These are phyloP conservation scores for Campylomormyrus numenius DNA, from an alignment of 2,113 vertebrate genomes.

Conservation along the genomic window DNA sequence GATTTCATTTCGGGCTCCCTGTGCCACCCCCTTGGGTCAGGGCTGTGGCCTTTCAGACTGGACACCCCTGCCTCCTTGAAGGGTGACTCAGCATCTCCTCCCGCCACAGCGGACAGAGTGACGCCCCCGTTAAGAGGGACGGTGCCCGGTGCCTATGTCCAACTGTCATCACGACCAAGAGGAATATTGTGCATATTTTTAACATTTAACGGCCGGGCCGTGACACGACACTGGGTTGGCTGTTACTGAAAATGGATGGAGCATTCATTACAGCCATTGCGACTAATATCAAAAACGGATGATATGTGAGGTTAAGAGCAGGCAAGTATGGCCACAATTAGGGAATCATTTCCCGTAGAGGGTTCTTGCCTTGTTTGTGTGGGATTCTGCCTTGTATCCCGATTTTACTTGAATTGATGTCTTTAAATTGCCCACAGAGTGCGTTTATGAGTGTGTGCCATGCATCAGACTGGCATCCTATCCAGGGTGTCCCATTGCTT, in stretches of 20 bases:
- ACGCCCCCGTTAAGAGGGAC: background rate
- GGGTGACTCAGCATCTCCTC: constrained; percentile 1
- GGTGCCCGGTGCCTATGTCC: background rate
- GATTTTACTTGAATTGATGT: background rate
- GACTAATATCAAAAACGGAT: background rate
- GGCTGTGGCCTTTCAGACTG: background rate
- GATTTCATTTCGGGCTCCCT: background rate
- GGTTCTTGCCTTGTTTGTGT: background rate
- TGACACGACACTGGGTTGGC: background rate
- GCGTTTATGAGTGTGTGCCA: background rate
- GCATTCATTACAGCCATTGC: background rate
- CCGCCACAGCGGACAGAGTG: too few species aligned
- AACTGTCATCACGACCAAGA: background rate
- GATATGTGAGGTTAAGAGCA: background rate
- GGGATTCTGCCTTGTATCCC: background rate
- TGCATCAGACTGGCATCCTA: background rate
- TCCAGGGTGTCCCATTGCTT: background rate
- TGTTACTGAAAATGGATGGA: background rate
- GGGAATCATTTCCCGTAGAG: background rate
- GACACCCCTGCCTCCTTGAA: background rate
- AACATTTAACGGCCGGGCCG: background rate
- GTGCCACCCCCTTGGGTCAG: background rate
- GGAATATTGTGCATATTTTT: background rate
- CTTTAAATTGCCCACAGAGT: background rate
- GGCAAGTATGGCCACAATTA: background rate